Evolutionary conservation across 2,797 vertebrate genomes (phyloP), one percentile per base, ranked within the genome.

Genomic region (Capromys pilorides): DNA sequence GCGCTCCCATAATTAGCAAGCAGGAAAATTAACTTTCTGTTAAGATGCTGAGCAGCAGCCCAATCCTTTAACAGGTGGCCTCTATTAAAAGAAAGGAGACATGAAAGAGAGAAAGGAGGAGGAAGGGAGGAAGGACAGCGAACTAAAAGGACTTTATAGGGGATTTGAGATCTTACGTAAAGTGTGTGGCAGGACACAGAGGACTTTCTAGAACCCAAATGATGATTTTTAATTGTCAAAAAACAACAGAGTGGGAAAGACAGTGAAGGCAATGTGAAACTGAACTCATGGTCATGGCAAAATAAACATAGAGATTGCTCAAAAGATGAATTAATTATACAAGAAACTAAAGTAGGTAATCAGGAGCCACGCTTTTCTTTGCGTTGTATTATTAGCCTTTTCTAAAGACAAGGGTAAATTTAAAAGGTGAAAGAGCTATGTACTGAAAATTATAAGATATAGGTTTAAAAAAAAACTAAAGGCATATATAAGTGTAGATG

Each of bases 11-110:
- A 3, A 39, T 82, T 82, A 75, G n/a, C 67, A 85, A 71, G 39
- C 36, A 85, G 57, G 49, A 85, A 92, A 96, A 87, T 80, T 41
- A 92, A 13, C 66, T 51, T 85, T 88, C 86, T 96, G 86, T 88
- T 94, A 67, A 82, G 26, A 88, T 59, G 21, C 21, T 90, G 78
- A 69, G 10, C n/a, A 3, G n/a, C 26, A 26, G 69, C 3, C 71
- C 67, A 3, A 19, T 61, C 41, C 57, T 77, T 84, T 84, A 94
- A 79, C 85, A 92, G 92, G 54, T 90, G 87, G 45, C 22, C 33
- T 36, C 45, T 90, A 21, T 41, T 66, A 85, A 62, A 86, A 91
- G 41, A 57, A 12, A 41, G 33, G 62, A 39, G 22, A n/a, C 0
- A 7, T 14, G 24, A n/a, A 5, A 6, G 26, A n/a, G 14, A n/a